Conservation (phyloP, 2,113 vertebrate genomes). For the Clinocottus analis region DNA sequence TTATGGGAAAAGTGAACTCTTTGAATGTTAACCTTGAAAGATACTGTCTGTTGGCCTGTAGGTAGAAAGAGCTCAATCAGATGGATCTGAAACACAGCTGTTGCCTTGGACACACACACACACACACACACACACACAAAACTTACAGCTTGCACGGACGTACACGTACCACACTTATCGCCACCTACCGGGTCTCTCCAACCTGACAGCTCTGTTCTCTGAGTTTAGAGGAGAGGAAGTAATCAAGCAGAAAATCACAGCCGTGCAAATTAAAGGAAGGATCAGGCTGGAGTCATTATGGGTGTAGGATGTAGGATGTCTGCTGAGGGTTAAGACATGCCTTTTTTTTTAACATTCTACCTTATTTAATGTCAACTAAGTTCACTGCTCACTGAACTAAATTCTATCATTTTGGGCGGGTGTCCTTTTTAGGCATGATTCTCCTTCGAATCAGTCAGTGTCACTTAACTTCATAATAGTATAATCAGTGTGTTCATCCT, state of each 20-base stretch:
- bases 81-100: slow-evolving; percentile 47
- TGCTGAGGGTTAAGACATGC: slow-evolving; percentile 11
- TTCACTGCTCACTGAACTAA: slow-evolving; percentile 34
- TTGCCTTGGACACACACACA: not conserved
- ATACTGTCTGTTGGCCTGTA: slow-evolving; percentile 31
- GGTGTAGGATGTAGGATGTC: slow-evolving; percentile 39
- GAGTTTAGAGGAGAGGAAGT: slow-evolving; percentile 55
- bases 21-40: slow-evolving; percentile 23
- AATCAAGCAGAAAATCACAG: slow-evolving; percentile 68
- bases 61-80: slow-evolving; percentile 39
- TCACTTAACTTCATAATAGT: slow-evolving; percentile 36
- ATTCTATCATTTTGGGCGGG: slow-evolving; percentile 47
- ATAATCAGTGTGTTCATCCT: slow-evolving; percentile 16
- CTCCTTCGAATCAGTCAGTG: slow-evolving; percentile 38
- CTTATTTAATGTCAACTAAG: slow-evolving; percentile 35
- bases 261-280: slow-evolving; percentile 31
- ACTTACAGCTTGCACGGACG: not conserved
- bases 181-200: slow-evolving; percentile 14
- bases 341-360: slow-evolving; percentile 41
- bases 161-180: not conserved
- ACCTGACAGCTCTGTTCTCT: slow-evolving; percentile 1
- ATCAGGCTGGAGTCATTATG: slow-evolving; percentile 57
- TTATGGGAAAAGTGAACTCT: slow-evolving; percentile 3
- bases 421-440: slow-evolving; percentile 24
- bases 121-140: not conserved